Percentiles rank a stretch among this genome's conserved stretches.
Conservation (phyloP, 2,113 vertebrate genomes). For the Pterocles orientalis region DNA sequence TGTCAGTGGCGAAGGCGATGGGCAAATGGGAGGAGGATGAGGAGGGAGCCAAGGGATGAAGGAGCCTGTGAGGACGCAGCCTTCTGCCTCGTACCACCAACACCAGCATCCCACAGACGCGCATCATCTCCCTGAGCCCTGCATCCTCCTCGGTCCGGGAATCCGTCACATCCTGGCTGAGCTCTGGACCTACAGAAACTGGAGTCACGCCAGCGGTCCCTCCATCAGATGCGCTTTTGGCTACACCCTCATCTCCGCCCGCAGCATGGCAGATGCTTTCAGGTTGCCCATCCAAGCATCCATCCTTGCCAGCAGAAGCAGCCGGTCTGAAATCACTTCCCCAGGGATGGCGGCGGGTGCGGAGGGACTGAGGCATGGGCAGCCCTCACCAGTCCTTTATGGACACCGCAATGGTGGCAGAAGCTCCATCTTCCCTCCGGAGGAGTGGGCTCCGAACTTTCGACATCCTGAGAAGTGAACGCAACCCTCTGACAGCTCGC, state of each 20-base stretch:
- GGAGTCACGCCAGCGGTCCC: not conserved
- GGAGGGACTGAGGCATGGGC: accelerated
- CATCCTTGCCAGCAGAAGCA: accelerated
- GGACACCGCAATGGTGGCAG: not conserved
- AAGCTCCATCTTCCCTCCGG: not conserved
- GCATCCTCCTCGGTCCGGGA: accelerated
- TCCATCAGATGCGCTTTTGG: accelerated
- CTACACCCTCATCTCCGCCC: not conserved
- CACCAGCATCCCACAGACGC: accelerated
- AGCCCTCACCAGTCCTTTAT: accelerated
- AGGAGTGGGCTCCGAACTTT: not conserved
- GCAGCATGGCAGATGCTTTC: not conserved
- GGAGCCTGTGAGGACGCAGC: not conserved
- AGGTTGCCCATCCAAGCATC: not conserved
- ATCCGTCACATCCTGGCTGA: not conserved
- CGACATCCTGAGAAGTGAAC: not conserved
- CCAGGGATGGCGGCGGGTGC: accelerated
- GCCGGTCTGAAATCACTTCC: accelerated
- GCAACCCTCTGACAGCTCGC: not conserved
- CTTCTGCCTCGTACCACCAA: not conserved
- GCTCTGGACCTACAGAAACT: not conserved
- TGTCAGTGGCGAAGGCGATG: accelerated
- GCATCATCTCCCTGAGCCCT: accelerated
- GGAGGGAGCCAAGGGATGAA: not conserved
- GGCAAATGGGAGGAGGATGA: not conserved